These are phyloP conservation scores for Jacana jacana DNA, from an alignment of 2,113 vertebrate genomes.

Conservation along the genomic window DNA sequence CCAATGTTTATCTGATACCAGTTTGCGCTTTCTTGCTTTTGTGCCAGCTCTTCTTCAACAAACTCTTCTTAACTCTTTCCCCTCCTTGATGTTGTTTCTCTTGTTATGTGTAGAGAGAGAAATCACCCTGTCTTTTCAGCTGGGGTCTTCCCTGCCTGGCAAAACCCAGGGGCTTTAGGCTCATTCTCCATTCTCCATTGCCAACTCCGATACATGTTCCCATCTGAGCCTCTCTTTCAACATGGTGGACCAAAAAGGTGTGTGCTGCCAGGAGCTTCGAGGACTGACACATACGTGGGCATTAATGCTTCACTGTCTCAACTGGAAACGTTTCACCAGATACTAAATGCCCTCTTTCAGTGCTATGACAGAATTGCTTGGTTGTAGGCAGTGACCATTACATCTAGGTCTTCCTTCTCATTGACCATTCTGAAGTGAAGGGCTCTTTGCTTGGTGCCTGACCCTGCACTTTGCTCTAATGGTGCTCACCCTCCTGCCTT, in stretches of 20 bases:
- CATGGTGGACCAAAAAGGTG: background rate
- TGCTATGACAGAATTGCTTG: background rate
- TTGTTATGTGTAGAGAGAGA: background rate
- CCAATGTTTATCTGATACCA: background rate
- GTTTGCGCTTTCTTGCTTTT: background rate
- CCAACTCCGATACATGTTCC: background rate
- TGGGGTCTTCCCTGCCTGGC: background rate
- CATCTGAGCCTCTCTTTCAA: background rate
- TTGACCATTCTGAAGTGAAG: background rate
- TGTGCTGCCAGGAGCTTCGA: background rate
- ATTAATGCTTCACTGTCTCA: background rate
- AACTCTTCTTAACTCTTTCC: background rate
- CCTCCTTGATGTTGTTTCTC: background rate
- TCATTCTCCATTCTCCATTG: background rate
- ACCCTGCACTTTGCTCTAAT: background rate
- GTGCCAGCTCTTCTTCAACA: background rate
- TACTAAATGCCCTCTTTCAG: background rate
- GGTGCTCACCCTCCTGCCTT: background rate
- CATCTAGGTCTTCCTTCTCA: background rate
- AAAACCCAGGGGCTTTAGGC: background rate
- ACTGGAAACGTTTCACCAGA: background rate
- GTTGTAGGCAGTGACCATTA: background rate
- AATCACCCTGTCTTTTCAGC: background rate
- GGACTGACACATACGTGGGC: fast-evolving
- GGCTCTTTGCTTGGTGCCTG: background rate